Evolutionary conservation across 2,113 vertebrate genomes (phyloP).

Genomic region (Trichechus manatus): DNA sequence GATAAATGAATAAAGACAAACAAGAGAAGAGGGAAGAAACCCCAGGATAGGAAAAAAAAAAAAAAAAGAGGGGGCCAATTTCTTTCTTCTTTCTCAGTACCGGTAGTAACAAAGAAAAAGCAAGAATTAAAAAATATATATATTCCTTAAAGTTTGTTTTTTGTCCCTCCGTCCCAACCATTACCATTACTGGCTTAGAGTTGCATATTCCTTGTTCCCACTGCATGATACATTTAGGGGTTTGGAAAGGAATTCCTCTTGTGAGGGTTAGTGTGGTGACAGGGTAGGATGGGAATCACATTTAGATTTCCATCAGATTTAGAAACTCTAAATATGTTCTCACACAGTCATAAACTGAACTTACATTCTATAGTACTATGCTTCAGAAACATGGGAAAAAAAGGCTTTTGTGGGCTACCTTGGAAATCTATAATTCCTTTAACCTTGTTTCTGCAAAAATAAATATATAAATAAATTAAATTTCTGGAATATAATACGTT

Average conservation of each 20-base stretch:
- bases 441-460: slow-evolving; percentile 20
- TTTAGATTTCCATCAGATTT: background rate
- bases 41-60: background rate
- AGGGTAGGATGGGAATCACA: background rate
- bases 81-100: background rate
- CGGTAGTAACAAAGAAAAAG: background rate
- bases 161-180: background rate
- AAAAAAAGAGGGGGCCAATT: background rate
- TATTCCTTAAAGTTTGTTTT: background rate
- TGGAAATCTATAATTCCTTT: slow-evolving; percentile 32
- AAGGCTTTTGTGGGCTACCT: background rate
- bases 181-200: background rate
- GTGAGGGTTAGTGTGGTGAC: background rate
- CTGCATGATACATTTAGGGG: background rate
- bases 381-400: slow-evolving; percentile 20
- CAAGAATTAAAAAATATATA: background rate
- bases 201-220: background rate
- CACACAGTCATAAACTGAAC: background rate
- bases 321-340: slow-evolving; percentile 9
- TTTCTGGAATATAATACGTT: background rate
- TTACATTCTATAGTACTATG: background rate
- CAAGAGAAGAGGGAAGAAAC: background rate
- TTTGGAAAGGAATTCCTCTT: background rate
- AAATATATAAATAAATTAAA: slow-evolving; percentile 14
- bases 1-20: background rate